Percentiles rank a stretch among this genome's conserved stretches.
These are phyloP conservation scores for Stramonita haemastoma DNA, from an alignment of 2,888 invertebrate species.

Conservation along the genomic window DNA sequence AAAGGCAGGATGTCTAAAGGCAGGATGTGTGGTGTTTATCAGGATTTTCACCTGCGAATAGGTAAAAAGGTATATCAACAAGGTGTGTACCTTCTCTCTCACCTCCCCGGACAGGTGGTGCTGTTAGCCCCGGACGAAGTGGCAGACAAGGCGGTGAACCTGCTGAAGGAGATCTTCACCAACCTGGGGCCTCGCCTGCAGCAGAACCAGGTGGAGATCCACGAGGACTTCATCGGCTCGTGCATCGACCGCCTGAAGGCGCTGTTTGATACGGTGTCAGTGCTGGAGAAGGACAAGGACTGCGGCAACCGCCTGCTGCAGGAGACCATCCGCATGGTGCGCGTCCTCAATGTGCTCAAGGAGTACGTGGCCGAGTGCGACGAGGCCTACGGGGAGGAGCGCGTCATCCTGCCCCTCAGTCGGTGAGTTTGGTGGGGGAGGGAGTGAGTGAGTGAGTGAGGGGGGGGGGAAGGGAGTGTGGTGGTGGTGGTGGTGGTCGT, in stretches of 20 bases:
- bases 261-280: conserved; percentile 84
- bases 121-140: conserved; percentile 93
- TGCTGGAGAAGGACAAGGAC: conserved; percentile 74
- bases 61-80: background rate
- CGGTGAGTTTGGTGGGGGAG: conserved; percentile 78
- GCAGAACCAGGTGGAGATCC: conserved; percentile 87
- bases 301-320: conserved; percentile 80
- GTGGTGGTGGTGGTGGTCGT: background rate
- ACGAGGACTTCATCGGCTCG: conserved; percentile 93
- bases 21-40: no score
- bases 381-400: conserved; percentile 84
- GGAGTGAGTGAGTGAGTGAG: background rate
- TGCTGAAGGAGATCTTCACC: conserved; percentile 94
- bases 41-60: background rate
- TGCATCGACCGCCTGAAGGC: conserved; percentile 91
- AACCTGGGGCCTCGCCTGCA: conserved; percentile 92
- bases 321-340: conserved; percentile 88
- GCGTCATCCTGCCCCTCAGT: conserved; percentile 91
- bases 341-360: conserved; percentile 94
- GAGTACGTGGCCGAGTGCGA: conserved; percentile 98
- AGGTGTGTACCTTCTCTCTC: conserved; percentile 20
- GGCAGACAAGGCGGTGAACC: conserved; percentile 92
- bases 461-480: background rate
- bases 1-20: no score
- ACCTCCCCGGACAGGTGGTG: conserved; percentile 82